Conservation (phyloP, 1,140 invertebrate genomes). For the Holotrichia oblita region DNA sequence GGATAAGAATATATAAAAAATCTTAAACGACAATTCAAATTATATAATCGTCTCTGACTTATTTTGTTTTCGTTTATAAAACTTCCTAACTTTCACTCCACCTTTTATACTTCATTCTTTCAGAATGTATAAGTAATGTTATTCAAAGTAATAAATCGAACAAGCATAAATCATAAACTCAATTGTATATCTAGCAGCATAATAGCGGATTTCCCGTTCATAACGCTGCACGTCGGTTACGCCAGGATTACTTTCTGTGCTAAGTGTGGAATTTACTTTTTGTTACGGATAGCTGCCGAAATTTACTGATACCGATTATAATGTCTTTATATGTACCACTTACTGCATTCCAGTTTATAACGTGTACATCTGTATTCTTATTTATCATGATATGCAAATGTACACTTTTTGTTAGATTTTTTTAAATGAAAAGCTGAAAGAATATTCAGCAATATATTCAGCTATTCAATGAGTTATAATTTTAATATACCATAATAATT, state of each 20-base stretch:
- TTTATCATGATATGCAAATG: too few species aligned
- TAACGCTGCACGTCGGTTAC: neutral
- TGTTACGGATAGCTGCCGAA: neutral
- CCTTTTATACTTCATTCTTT: neutral
- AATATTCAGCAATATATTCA: too few species aligned
- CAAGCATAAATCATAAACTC: neutral
- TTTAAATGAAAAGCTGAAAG: too few species aligned
- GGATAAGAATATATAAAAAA: neutral
- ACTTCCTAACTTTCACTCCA: constrained; percentile 6
- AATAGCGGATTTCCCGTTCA: constrained; percentile 34
- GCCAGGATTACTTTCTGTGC: neutral
- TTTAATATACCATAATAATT: too few species aligned
- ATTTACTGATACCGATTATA: neutral
- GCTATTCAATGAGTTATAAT: too few species aligned
- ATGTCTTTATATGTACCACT: neutral
- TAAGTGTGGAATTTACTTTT: neutral
- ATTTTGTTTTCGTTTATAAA: neutral
- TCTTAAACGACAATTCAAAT: neutral
- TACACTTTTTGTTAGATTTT: too few species aligned
- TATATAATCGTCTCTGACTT: neutral
- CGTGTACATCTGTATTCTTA: too few species aligned
- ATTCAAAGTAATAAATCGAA: constrained; percentile 30
- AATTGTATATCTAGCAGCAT: neutral
- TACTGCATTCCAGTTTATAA: neutral
- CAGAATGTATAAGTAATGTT: neutral